Base-by-base conservation (phyloP, 2,113 vertebrate genomes). In the Choloepus hoffmanni region DNA sequence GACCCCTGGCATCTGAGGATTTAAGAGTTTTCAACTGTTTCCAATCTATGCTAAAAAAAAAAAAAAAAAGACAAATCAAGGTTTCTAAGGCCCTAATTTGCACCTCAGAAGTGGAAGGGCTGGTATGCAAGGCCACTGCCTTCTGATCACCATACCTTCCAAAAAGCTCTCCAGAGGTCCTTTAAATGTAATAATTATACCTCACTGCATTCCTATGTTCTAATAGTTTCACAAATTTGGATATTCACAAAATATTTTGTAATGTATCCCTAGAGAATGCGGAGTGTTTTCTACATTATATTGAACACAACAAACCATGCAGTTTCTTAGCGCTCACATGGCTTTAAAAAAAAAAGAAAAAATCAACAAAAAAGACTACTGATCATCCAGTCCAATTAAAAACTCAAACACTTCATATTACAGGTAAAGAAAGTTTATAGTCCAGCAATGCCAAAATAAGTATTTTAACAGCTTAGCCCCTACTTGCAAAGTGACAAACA, bases 381-480 rank as follows among this genome's bases (percentile, higher is more conserved):
- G 18, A 85, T 91, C 92, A 36, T 90, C 83, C 81, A 95, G 0
- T 82, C 70, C 79, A 94, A 89, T 82, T 19, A 85, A 94, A 94
- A 95, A 85, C 91, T 82, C 88, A 91, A 89, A 45, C 92, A 77
- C 55, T 95, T 93, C 77, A 87, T 53, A 97, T 85, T 91, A 98
- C 81, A 82, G 63, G 89, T n/a, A 93, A 77, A 90, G 72, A 48
- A 89, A 62, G 53, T 0, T 0, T 85, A 79, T 5, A 96, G 70
- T 76, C 86, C 43, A 92, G 65, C 0, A 94, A n/a, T 33, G 84
- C 85, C 96, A 86, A 85, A 6, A 96, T 5, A 92, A 58, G 45
- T 43, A 40, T 48, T 26, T 74, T 86, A 79, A 96, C 79, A 96
- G 63, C 62, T 94, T 6, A 74, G 87, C 23, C 65, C 78, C 65